Evolutionary conservation across 2,113 vertebrate species (phyloP).

Genomic region (Jaculus jaculus): DNA sequence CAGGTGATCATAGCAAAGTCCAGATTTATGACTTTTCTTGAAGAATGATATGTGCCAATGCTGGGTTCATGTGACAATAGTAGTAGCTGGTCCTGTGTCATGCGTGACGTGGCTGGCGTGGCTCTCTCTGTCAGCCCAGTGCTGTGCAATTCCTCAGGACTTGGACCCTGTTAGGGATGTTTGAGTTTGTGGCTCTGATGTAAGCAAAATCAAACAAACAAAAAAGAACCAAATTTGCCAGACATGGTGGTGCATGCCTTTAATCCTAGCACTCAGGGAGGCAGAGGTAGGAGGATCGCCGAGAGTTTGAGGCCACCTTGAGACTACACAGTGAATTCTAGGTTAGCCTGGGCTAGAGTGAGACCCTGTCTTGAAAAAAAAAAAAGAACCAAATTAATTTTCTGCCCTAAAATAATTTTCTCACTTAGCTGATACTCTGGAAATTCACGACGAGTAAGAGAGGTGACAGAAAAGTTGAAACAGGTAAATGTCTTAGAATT

Average conservation of each 20-base stretch:
- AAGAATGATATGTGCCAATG: not conserved
- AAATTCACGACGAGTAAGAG: constrained; percentile 1
- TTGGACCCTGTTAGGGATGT: not conserved
- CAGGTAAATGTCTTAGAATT: not conserved
- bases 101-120: not conserved
- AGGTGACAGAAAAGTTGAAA: not conserved
- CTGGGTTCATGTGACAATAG: not conserved
- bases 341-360: no score
- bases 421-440: not conserved
- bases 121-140: not conserved
- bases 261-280: no score
- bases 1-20: not conserved
- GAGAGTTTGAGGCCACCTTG: no score
- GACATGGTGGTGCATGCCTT: no score
- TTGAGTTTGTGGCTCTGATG: constrained; percentile 37
- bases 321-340: no score
- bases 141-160: not conserved
- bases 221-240: no score
- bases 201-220: not conserved
- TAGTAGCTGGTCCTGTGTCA: not conserved
- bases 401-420: not conserved
- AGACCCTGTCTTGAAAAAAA: no score
- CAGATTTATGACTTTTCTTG: not conserved
- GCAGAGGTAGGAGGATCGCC: no score
- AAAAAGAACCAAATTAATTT: not conserved